Percentiles rank a stretch among this genome's conserved stretches.
phyloP scores from a whole-genome alignment of 2,888 invertebrate species.

The Thereva unica region DNA sequence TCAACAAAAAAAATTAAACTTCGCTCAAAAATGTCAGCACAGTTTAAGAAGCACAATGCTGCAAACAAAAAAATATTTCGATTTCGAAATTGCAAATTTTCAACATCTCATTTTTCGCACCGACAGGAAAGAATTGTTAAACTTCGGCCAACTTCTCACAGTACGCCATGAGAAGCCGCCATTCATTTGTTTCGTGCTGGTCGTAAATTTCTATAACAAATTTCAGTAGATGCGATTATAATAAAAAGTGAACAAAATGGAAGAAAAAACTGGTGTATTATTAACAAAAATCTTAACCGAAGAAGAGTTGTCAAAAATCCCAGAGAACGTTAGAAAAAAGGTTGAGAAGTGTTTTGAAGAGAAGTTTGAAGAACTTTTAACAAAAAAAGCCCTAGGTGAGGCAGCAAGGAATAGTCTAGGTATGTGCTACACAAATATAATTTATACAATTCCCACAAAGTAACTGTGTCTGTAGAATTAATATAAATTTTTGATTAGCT shows the following conservation, averaged over 20 bases:
- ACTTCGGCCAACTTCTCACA: slow-evolving; percentile 32
- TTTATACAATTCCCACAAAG: no score
- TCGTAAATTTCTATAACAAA: slow-evolving; percentile 6
- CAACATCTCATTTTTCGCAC: neutral
- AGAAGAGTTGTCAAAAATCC: slow-evolving; percentile 63
- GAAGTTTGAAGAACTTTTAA: slow-evolving; percentile 73
- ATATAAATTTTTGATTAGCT: no score
- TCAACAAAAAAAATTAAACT: no score
- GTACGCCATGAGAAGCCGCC: slow-evolving; percentile 39
- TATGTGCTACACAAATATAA: slow-evolving; percentile 43
- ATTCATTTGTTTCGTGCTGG: neutral
- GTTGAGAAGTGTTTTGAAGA: slow-evolving; percentile 65
- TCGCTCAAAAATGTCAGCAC: no score
- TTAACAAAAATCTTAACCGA: slow-evolving; percentile 58
- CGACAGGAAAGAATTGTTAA: neutral
- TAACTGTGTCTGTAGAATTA: no score
- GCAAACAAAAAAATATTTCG: no score
- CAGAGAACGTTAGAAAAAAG: slow-evolving; percentile 64
- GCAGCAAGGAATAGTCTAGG: slow-evolving; percentile 47
- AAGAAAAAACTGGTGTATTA: slow-evolving; percentile 55
- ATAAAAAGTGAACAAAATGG: slow-evolving; percentile 46
- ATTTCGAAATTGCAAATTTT: neutral
- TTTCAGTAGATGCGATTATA: slow-evolving; percentile 1
- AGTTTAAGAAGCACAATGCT: no score
- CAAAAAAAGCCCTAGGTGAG: slow-evolving; percentile 74